These are phyloP conservation scores for Capromys pilorides DNA, from an alignment of 2,797 vertebrate genomes.

Conservation along the genomic window DNA sequence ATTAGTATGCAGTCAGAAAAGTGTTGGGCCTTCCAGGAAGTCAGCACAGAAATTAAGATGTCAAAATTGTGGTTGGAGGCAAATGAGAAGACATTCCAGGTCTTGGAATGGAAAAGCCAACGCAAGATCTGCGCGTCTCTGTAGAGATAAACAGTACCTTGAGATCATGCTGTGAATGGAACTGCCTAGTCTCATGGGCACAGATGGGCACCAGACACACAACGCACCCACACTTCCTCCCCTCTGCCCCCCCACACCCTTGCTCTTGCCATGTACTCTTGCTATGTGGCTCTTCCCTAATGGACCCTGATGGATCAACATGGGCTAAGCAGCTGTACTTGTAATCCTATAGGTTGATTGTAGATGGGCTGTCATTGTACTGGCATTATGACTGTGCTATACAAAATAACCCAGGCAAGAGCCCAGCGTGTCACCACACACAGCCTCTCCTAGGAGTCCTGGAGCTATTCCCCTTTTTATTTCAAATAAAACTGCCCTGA, in stretches of 20 bases:
- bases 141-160: neutral
- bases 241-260: neutral
- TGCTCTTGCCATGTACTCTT: neutral
- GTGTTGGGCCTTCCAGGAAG: neutral
- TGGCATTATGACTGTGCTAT: neutral
- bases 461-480: neutral
- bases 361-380: neutral
- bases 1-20: neutral
- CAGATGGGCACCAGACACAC: neutral
- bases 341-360: neutral
- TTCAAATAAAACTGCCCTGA: neutral
- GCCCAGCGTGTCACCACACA: rapidly evolving
- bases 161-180: neutral
- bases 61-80: neutral
- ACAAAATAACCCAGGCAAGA: neutral
- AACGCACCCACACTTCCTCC: neutral
- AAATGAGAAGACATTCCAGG: neutral
- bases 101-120: neutral
- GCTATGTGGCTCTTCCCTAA: neutral
- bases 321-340: neutral
- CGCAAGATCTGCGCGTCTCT: neutral
- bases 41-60: neutral
- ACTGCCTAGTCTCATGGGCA: no score
- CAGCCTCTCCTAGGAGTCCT: neutral
- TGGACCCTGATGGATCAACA: neutral